phyloP scores from a whole-genome alignment of 2,113 vertebrate genomes.

The Otocyon megalotis region DNA sequence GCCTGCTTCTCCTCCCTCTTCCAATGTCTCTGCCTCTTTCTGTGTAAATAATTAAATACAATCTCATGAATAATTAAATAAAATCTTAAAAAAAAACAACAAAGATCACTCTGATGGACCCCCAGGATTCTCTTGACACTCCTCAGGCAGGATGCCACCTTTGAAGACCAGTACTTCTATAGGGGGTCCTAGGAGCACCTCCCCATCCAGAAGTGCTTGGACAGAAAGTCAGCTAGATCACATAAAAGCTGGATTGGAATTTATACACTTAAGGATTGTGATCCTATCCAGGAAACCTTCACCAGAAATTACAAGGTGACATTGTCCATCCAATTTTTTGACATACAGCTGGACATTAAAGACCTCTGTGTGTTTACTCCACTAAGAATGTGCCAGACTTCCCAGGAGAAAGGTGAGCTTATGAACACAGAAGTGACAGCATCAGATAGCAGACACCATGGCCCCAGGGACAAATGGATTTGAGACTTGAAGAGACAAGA shows the following conservation, averaged over 20 bases:
- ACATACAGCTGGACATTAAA: constrained; percentile 89
- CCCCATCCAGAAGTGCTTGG: constrained; percentile 93
- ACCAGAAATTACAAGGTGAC: constrained; percentile 92
- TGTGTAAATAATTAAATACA: no score
- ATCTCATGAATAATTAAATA: no score
- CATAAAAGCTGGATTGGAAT: constrained; percentile 93
- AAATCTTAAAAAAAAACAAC: neutral
- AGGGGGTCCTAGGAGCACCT: constrained; percentile 92
- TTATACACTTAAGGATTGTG: constrained; percentile 94
- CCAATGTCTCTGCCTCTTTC: no score
- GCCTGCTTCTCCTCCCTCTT: no score
- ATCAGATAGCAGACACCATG: neutral
- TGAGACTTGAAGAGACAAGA: constrained; percentile 64
- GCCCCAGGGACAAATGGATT: constrained; percentile 25
- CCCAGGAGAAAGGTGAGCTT: constrained; percentile 82
- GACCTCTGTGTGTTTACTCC: constrained; percentile 92
- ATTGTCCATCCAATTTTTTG: constrained; percentile 92
- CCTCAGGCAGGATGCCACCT: constrained; percentile 91
- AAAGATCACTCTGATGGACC: constrained; percentile 88
- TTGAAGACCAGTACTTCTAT: constrained; percentile 92
- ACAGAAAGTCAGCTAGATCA: constrained; percentile 93
- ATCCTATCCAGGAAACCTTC: constrained; percentile 93
- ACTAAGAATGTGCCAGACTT: constrained; percentile 89
- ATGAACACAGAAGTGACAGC: neutral
- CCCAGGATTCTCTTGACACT: constrained; percentile 94